Percentiles rank a stretch among this genome's conserved stretches.
phyloP scores from a whole-genome alignment of 2,113 vertebrate genomes.

The Orientallactaga bullata region DNA sequence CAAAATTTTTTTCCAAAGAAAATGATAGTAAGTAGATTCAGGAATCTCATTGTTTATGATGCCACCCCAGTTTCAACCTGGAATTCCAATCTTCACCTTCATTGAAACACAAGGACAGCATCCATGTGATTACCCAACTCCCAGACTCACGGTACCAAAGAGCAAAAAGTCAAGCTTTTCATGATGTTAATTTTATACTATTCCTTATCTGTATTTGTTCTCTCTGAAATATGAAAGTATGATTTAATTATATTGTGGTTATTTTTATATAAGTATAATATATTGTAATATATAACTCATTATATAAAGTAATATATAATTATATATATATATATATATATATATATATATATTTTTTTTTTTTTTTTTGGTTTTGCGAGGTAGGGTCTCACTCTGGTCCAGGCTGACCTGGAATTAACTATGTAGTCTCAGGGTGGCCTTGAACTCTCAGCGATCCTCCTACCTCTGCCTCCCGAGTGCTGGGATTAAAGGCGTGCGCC shows the following conservation, averaged over 20 bases:
- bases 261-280: no score
- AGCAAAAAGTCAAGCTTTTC: not conserved
- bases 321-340: no score
- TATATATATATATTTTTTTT: no score
- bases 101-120: not conserved
- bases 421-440: no score
- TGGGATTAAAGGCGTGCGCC: no score
- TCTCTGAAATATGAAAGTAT: conserved; percentile 46
- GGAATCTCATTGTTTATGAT: not conserved
- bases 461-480: no score
- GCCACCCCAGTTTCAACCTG: not conserved
- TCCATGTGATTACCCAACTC: not conserved
- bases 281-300: no score
- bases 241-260: not conserved
- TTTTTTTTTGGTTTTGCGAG: no score
- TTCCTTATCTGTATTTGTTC: not conserved
- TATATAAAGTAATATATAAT: no score
- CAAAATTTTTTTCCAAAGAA: not conserved
- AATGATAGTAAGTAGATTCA: not conserved
- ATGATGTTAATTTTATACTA: not conserved
- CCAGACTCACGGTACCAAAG: not conserved
- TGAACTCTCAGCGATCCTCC: no score
- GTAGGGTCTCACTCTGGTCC: no score
- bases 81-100: not conserved
- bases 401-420: no score